Percentiles rank a stretch among this genome's conserved stretches.
phyloP scores from a whole-genome alignment of 1,140 invertebrate genomes.

The Drosophila prosaltans region DNA sequence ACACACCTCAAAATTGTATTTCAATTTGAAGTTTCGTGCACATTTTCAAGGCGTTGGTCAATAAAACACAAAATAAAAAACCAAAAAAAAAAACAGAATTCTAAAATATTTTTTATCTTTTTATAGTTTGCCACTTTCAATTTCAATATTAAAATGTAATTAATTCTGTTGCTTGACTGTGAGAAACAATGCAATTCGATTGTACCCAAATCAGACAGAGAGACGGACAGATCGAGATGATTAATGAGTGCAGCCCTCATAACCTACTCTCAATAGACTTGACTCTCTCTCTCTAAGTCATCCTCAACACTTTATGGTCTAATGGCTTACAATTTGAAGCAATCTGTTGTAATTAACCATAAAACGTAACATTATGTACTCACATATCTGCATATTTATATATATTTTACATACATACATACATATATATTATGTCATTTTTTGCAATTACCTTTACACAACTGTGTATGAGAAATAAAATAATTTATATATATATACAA shows the following conservation, averaged over 20 bases:
- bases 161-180: slow-evolving; percentile 45
- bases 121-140: slow-evolving; percentile 49
- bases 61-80: slow-evolving; percentile 9
- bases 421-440: slow-evolving; percentile 56
- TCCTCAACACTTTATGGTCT: slow-evolving; percentile 18
- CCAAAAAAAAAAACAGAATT: slow-evolving; percentile 43
- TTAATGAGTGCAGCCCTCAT: slow-evolving; percentile 55
- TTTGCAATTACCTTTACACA: slow-evolving; percentile 60
- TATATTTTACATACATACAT: no score
- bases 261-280: neutral
- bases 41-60: slow-evolving; percentile 57
- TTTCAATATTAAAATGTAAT: slow-evolving; percentile 71
- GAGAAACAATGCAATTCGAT: slow-evolving; percentile 49
- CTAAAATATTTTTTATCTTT: slow-evolving; percentile 51
- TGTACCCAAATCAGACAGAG: slow-evolving; percentile 33
- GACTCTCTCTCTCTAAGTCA: neutral
- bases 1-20: slow-evolving; percentile 54
- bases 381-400: slow-evolving; percentile 18
- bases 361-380: neutral
- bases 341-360: slow-evolving; percentile 58
- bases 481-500: neutral
- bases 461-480: slow-evolving; percentile 23
- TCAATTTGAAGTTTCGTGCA: slow-evolving; percentile 66
- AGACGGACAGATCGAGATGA: slow-evolving; percentile 35
- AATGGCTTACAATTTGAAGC: slow-evolving; percentile 52